Evolutionary conservation across 2,888 invertebrate species (phyloP).

Genomic region (Eucera pruinosa): DNA sequence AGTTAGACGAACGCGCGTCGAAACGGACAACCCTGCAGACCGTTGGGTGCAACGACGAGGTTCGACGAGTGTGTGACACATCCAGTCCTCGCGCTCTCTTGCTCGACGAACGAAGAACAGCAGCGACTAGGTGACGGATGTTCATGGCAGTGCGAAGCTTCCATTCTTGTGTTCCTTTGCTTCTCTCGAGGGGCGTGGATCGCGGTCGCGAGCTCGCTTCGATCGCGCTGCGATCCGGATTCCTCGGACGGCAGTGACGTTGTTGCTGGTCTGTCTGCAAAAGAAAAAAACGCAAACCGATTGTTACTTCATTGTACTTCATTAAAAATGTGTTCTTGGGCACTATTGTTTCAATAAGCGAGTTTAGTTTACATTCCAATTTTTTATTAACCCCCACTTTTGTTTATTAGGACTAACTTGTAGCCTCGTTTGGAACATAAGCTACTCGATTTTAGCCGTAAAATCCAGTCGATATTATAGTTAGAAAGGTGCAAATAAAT

Average conservation of each 20-base stretch:
- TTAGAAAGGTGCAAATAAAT: too few species aligned
- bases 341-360: too few species aligned
- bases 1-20: slow-evolving; percentile 31
- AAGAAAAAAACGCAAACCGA: slow-evolving; percentile 7
- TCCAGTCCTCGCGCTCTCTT: slow-evolving; percentile 22
- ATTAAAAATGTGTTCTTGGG: too few species aligned
- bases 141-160: slow-evolving; percentile 66
- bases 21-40: slow-evolving; percentile 15
- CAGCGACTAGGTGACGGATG: slow-evolving; percentile 67
- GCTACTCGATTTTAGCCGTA: too few species aligned
- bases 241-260: slow-evolving; percentile 67
- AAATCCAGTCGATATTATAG: too few species aligned
- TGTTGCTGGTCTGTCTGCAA: slow-evolving; percentile 67
- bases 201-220: slow-evolving; percentile 45
- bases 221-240: slow-evolving; percentile 55
- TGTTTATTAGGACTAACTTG: too few species aligned
- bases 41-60: slow-evolving; percentile 18
- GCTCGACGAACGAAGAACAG: slow-evolving; percentile 51
- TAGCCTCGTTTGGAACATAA: too few species aligned
- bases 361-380: too few species aligned
- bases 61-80: slow-evolving; percentile 12
- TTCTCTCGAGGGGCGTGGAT: slow-evolving; percentile 42
- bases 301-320: not conserved
- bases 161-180: slow-evolving; percentile 45
- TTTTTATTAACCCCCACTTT: too few species aligned